These are phyloP conservation scores for Melieria crassipennis DNA, from an alignment of 2,888 invertebrate species.

Conservation along the genomic window DNA sequence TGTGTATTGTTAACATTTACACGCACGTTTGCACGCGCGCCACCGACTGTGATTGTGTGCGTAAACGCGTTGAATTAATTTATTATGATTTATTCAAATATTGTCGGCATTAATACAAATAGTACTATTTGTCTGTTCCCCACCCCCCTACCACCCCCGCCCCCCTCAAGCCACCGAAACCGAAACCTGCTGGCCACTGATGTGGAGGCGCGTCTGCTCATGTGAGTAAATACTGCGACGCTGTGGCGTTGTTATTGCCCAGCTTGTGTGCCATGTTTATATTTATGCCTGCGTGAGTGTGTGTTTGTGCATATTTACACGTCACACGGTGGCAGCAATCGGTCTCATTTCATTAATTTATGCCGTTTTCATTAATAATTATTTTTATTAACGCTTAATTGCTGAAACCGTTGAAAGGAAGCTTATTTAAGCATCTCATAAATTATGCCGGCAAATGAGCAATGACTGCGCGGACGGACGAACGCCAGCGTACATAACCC, in stretches of 20 bases:
- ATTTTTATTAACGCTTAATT: constrained; percentile 32
- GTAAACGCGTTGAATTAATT: constrained; percentile 31
- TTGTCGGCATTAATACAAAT: constrained; percentile 26
- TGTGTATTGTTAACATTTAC: background rate
- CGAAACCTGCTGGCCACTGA: background rate
- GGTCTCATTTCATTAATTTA: constrained; percentile 19
- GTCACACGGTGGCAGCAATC: background rate
- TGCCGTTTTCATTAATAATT: constrained; percentile 14
- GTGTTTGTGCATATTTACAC: background rate
- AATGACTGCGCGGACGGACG: no score
- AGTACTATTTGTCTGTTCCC: constrained; percentile 16
- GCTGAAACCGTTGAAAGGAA: constrained; percentile 22
- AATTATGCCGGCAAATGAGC: constrained; percentile 11
- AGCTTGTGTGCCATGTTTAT: background rate
- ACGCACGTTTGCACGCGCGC: background rate
- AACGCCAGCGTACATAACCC: no score
- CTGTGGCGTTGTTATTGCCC: no score
- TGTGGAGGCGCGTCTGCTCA: no score
- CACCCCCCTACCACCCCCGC: background rate
- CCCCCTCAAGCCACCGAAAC: background rate
- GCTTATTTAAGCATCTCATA: constrained; percentile 28
- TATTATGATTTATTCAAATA: constrained; percentile 35
- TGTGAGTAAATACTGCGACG: no score
- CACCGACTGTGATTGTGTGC: constrained; percentile 8
- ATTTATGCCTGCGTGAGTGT: no score